Percentiles rank a stretch among this genome's conserved stretches.
These are phyloP conservation scores for Eupithecia exiguata DNA, from an alignment of 2,888 invertebrate genomes.

Conservation along the genomic window DNA sequence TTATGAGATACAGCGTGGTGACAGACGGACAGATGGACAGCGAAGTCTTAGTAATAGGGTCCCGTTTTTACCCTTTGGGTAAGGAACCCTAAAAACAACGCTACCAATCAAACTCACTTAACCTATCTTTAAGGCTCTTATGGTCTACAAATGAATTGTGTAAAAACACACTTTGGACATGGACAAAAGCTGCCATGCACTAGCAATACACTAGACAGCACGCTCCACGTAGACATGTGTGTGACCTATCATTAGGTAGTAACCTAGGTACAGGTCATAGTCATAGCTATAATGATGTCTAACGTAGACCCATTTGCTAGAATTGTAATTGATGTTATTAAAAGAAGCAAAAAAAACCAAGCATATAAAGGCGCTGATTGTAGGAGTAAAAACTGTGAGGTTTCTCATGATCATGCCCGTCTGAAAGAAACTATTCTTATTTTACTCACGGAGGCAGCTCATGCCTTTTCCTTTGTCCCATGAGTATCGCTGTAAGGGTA, in stretches of 20 bases:
- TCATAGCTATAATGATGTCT: not conserved
- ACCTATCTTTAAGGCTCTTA: not conserved
- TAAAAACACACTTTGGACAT: not conserved
- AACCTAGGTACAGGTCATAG: constrained; percentile 1
- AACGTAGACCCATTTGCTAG: not conserved
- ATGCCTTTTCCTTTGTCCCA: not conserved
- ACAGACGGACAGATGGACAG: no score
- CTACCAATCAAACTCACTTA: not conserved
- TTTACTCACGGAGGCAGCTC: not conserved
- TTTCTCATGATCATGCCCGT: not conserved
- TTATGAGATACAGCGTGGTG: no score
- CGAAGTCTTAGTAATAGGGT: no score
- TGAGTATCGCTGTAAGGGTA: not conserved
- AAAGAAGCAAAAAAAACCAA: not conserved
- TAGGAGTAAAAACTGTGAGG: not conserved
- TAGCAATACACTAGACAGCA: not conserved
- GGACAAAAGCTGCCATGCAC: not conserved
- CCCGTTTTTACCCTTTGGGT: no score
- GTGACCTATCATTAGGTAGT: not conserved
- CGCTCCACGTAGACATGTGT: not conserved
- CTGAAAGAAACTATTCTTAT: not conserved
- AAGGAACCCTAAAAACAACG: no score
- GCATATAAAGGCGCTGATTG: not conserved
- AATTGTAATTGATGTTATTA: not conserved
- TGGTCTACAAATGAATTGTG: not conserved